Evolutionary conservation across 2,797 vertebrate species (phyloP), one percentile per base, ranked within the genome.

Genomic region (Pogonophryne albipinna): DNA sequence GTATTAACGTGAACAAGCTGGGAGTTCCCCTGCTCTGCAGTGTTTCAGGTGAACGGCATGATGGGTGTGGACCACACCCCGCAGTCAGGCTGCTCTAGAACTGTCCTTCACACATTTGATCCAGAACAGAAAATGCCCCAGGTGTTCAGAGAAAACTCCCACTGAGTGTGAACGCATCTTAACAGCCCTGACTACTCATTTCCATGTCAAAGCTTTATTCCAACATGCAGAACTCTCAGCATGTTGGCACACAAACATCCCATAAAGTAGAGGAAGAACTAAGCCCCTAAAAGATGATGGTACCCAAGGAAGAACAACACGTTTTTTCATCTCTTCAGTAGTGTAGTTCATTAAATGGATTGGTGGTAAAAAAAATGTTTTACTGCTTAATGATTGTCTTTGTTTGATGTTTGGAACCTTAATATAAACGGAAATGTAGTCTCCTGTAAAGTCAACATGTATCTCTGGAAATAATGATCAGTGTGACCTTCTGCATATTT

Each of bases 141-240:
- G 42, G 23, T 45, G 23, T 57, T 64, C 61, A 11, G 23, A 34
- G 46, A 12, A 10, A 14, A 45, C 15, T 53, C 65, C 76, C 19
- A 31, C 66, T 0, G 45, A 27, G 46, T 84, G 61, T 56, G 16
- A 72, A 79, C 6, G 41, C n/a, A 4, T 49, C 15, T 61, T 27
- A 63, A 75, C 1, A 44, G 20, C 15, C 49, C 53, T 31, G 6
- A 65, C 78, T 1, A 3, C 56, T 75, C 76, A 75, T 86, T 83
- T 71, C 57, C 74, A 89, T 17, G 45, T 79, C 53, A 82, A 70
- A 1, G 23, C 45, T 44, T 84, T 41, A 44, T 52, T 51, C 41
- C 3, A 9, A 57, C 71, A 71, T 77, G 47, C 51, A 17, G 55
- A 44, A 23, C 1, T 20, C 12, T 23, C 10, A 31, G 14, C 19